Percentiles rank a stretch among this genome's conserved stretches.
Conservation (phyloP, 2,113 vertebrate genomes). For the Rattus rattus region DNA sequence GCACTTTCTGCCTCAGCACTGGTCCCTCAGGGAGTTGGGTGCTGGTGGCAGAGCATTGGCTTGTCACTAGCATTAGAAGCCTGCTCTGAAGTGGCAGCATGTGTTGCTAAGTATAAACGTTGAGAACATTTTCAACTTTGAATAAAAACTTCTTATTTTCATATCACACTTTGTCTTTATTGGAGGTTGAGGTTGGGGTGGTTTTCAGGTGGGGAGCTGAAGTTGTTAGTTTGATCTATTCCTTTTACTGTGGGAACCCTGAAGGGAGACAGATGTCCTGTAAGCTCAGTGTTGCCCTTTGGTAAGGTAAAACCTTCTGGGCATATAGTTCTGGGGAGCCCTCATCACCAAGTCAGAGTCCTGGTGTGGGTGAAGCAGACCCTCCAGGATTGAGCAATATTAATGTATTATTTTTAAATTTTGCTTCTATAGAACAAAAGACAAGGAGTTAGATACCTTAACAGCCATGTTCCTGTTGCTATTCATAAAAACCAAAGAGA, state of each 20-base stretch:
- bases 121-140: slow-evolving; percentile 32
- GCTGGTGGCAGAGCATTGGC: neutral
- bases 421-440: neutral
- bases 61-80: neutral
- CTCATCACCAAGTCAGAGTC: neutral
- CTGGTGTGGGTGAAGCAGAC: neutral
- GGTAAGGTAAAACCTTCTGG: neutral
- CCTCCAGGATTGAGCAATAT: neutral
- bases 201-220: neutral
- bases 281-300: neutral
- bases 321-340: neutral
- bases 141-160: slow-evolving; percentile 67
- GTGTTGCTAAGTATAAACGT: neutral
- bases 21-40: rapidly evolving
- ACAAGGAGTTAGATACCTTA: neutral
- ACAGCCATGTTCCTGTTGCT: no score
- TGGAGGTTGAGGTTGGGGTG: neutral
- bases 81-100: neutral
- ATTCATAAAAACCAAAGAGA: neutral
- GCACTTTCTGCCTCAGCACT: neutral
- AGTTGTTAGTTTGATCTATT: neutral
- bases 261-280: neutral
- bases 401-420: neutral
- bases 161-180: neutral
- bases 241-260: neutral